Percentiles rank a stretch among this genome's conserved stretches.
phyloP scores from a whole-genome alignment of 2,797 vertebrate species.

The Euphonia xanthogaster region DNA sequence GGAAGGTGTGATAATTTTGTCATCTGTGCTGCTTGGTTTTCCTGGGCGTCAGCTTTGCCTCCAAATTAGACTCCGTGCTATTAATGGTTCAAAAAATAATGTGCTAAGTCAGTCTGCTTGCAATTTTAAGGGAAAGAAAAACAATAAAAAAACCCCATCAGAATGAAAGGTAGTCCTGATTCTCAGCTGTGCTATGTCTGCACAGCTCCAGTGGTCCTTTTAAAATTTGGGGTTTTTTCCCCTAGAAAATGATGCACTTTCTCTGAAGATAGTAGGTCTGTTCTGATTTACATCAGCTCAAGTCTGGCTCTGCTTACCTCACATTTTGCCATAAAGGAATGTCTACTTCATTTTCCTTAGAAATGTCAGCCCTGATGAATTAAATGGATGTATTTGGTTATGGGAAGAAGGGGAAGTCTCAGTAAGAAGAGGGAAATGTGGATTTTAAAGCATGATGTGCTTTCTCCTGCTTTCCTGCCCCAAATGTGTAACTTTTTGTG shows the following conservation, averaged over 20 bases:
- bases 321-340: background rate
- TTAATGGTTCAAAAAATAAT: slow-evolving; percentile 27
- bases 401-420: background rate
- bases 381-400: background rate
- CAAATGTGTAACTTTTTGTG: background rate
- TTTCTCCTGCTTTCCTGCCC: background rate
- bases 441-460: background rate
- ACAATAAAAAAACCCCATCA: background rate
- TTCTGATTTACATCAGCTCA: background rate
- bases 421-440: background rate
- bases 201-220: background rate
- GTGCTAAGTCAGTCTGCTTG: background rate
- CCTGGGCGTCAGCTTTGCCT: background rate
- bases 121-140: background rate
- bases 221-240: background rate
- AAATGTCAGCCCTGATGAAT: background rate
- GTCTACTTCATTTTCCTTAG: background rate
- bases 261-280: background rate
- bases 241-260: background rate
- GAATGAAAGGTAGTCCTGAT: background rate
- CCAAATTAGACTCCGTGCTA: background rate
- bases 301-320: background rate
- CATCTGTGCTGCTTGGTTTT: slow-evolving; percentile 66
- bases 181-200: background rate
- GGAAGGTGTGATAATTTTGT: slow-evolving; percentile 77